Evolutionary conservation across 2,888 invertebrate genomes (phyloP).

Genomic region (Danaus chrysippus): DNA sequence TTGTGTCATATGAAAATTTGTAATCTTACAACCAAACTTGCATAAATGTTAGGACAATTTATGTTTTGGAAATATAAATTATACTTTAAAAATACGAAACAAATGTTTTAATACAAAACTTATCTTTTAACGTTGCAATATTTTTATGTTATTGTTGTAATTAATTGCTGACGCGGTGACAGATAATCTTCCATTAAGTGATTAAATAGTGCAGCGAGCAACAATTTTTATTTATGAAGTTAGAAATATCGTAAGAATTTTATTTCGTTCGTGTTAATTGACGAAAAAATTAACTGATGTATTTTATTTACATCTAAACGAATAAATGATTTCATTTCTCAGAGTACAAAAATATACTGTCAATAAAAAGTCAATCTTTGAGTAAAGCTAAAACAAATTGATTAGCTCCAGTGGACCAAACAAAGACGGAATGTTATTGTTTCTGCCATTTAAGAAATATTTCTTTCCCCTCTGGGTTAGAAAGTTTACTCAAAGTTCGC

Average conservation of each 20-base stretch:
- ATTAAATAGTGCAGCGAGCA: constrained; percentile 9
- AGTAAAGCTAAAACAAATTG: constrained; percentile 18
- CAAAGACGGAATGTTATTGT: constrained; percentile 59
- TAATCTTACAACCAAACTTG: too few species aligned
- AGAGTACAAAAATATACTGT: too few species aligned
- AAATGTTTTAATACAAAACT: too few species aligned
- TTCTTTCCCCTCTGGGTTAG: constrained; percentile 59
- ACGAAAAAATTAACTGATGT: too few species aligned
- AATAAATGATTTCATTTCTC: too few species aligned
- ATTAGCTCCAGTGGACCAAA: constrained; percentile 36
- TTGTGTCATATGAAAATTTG: too few species aligned
- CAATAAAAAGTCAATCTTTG: constrained; percentile 16
- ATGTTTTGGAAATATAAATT: too few species aligned
- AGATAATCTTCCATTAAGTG: constrained; percentile 10
- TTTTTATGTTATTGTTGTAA: constrained; percentile 6
- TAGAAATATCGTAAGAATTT: too few species aligned
- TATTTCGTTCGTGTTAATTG: too few species aligned
- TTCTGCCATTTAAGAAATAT: constrained; percentile 60
- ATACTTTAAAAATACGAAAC: too few species aligned
- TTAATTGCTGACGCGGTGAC: not conserved
- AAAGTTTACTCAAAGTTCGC: constrained; percentile 63
- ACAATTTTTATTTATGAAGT: not conserved
- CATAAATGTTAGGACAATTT: too few species aligned
- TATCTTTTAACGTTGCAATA: not conserved
- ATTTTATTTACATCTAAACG: too few species aligned